Evolutionary conservation across 2,113 vertebrate species (phyloP), one percentile per base, ranked within the genome.

Genomic region (Carettochelys insculpta): DNA sequence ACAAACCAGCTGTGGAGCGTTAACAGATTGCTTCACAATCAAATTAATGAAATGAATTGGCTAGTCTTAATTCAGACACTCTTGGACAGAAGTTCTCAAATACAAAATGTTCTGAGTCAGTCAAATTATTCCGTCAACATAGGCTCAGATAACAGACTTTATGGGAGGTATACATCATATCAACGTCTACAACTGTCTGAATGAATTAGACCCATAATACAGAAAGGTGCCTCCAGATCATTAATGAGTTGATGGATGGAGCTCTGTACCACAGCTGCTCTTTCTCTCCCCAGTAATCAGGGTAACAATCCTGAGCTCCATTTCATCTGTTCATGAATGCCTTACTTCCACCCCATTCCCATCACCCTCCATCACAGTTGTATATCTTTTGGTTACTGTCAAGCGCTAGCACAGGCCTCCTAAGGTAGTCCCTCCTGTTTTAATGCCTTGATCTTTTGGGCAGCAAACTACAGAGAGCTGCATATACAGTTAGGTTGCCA

Each of bases 51-150:
- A 65, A 88, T 38, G 80, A 0, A 85, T 94, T 43, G 3, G 45
- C 92, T 61, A 77, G 88, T 86, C 96, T 88, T 94, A 95, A 93
- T 79, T 94, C 96, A 95, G 68, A 93, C 93, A 94, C 94, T 96
- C 95, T 88, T 94, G 93, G 96, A 94, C 90, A 83, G 71, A 93
- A 0, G 47, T 87, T 58, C 73, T 50, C 29, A 90, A 9, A 87
- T 90, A 93, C 91, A 96, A 86, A 92, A 38, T 68, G 52, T 81
- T 75, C 43, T 45, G 78, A 38, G 25, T 45, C 20, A 80, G 24
- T 54, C 25, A 56, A 77, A 80, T 14, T 52, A 68, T 80, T 80
- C 38, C 45, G 54, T 80, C 52, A 80, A 43, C 24, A 45, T 16
- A 80, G 78, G 27, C 25, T 43, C 38, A 80, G 10, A 38, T 54